Conservation (phyloP, 2,113 vertebrate species). For the Cisticola juncidis region DNA sequence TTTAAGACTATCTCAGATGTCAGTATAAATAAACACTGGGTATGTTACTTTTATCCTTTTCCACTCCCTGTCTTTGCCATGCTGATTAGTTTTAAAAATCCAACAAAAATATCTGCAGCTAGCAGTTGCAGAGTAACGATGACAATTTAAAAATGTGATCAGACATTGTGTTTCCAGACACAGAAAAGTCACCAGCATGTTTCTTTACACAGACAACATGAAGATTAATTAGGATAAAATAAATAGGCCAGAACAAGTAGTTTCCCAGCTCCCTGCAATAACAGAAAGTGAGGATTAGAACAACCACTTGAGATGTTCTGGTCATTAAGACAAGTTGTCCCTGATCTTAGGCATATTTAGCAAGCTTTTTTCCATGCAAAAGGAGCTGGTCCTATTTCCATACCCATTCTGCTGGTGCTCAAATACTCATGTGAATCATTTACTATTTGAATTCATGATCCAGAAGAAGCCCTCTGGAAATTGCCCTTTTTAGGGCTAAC, state of each 20-base stretch:
- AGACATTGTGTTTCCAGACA: not conserved
- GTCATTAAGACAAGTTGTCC: not conserved
- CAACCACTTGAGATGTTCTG: not conserved
- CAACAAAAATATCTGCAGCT: not conserved
- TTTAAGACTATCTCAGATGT: not conserved
- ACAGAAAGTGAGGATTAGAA: not conserved
- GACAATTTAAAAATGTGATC: not conserved
- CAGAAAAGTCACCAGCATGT: not conserved
- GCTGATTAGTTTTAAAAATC: not conserved
- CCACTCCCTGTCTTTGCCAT: not conserved
- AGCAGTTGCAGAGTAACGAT: not conserved
- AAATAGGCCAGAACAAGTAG: not conserved
- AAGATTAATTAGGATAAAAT: too few species aligned
- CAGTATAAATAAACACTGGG: not conserved
- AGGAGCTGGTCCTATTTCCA: not conserved
- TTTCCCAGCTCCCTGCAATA: not conserved
- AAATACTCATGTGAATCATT: not conserved
- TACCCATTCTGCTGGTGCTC: not conserved
- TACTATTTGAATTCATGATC: not conserved
- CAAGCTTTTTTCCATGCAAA: not conserved
- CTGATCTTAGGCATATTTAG: not conserved
- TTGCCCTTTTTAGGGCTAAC: not conserved
- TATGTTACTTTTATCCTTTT: not conserved
- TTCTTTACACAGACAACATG: not conserved
- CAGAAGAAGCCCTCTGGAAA: not conserved